These are phyloP conservation scores for Podarcis lilfordi DNA, from an alignment of 2,797 vertebrate genomes.

Conservation along the genomic window DNA sequence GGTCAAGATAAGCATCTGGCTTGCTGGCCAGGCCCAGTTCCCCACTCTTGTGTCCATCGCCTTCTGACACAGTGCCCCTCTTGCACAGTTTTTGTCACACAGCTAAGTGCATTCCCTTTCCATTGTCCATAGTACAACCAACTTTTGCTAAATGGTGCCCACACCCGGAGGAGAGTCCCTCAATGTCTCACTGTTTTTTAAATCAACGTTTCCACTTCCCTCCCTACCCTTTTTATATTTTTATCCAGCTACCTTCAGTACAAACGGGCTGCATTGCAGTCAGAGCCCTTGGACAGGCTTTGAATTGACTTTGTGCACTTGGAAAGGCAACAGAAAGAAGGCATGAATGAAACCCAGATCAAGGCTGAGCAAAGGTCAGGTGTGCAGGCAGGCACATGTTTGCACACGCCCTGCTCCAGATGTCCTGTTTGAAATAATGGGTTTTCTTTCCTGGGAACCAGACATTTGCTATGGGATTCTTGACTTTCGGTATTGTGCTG, in stretches of 20 bases:
- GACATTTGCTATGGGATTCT: neutral
- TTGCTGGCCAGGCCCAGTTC: no score
- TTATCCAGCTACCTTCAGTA: neutral
- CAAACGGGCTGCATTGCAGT: neutral
- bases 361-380: conserved; percentile 1
- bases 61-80: neutral
- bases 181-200: neutral
- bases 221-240: neutral
- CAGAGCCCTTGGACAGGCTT: neutral
- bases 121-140: neutral
- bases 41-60: no score
- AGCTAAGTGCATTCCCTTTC: neutral
- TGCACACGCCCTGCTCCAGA: conserved; percentile 14
- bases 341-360: neutral
- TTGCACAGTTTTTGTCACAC: neutral
- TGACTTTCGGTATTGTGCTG: neutral
- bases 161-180: neutral
- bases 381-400: neutral
- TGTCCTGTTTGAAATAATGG: neutral
- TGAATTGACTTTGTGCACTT: neutral
- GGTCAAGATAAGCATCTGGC: no score
- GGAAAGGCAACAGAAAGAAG: neutral
- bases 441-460: neutral
- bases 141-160: neutral
- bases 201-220: neutral